Evolutionary conservation across 2,797 vertebrate species (phyloP), one percentile per base, ranked within the genome.

Genomic region (Muscicapa comitata): DNA sequence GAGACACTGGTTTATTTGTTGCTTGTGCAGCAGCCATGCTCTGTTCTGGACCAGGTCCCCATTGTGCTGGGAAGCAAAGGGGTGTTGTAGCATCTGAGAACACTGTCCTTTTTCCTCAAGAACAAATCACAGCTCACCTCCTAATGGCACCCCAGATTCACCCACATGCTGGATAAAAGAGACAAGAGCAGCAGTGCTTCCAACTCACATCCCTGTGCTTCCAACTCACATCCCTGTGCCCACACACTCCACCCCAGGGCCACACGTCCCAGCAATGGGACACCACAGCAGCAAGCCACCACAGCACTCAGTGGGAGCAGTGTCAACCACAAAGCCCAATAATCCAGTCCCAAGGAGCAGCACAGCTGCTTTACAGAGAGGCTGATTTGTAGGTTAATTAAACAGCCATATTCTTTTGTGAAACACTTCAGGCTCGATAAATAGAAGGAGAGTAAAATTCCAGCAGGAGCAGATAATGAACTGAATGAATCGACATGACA

Each of bases 331-430:
- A 1, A 70, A 43, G 13, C 47, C 15, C 0, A 9, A 19, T 62
- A 80, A 91, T 71, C 65, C 61, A 28, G 28, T 50, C 75, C 78
- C 20, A 28, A 94, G 84, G 58, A 86, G 61, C 0, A 0, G 91
- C 79, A 42, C 21, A 31, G 85, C 85, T 55, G 76, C 67, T 86
- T 81, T 61, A 72, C 75, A 66, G 91, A 86, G 35, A 78, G 54
- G 75, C 85, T 96, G 95, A 95, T 94, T 76, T 90, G 94, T 73
- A 42, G 93, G 87, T 90, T 94, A 96, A 96, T 96, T 97, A 91
- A 94, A 91, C 85, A 90, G 91, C 89, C 95, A 94, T 95, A 88
- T 93, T 94, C 94, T 94, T 87, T 93, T 94, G 85, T 81, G 87
- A 86, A 94, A 74, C 87, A 81, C 93, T 91, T 4, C 3, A 90